Evolutionary conservation across 2,113 vertebrate genomes (phyloP).

Genomic region (Ophiodon elongatus): DNA sequence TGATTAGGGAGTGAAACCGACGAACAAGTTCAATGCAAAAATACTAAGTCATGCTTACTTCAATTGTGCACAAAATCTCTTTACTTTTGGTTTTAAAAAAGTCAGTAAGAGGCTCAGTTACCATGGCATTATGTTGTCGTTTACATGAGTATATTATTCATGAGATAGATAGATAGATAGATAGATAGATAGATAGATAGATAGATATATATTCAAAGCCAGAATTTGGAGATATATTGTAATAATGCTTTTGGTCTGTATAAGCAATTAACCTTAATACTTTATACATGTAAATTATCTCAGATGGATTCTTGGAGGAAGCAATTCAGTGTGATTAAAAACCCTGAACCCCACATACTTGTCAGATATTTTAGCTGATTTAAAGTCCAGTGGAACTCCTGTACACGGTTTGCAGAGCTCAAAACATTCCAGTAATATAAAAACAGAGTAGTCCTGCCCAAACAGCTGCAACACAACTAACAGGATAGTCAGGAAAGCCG

Average conservation of each 20-base stretch:
- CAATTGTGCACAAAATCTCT: background rate
- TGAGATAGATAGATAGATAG: too few species aligned
- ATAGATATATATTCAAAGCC: background rate
- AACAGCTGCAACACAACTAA: background rate
- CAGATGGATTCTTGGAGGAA: background rate
- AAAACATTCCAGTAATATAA: too few species aligned
- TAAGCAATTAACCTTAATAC: background rate
- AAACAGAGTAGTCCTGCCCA: background rate
- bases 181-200: too few species aligned
- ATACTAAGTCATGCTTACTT: background rate
- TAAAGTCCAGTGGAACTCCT: background rate
- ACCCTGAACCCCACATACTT: background rate
- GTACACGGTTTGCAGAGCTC: background rate
- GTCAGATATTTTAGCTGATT: conserved; percentile 8
- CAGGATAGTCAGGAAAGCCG: background rate
- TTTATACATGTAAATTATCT: conserved; percentile 2
- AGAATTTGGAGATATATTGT: background rate
- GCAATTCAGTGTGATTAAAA: conserved; percentile 1
- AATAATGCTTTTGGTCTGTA: background rate
- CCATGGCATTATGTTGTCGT: background rate
- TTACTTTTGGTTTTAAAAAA: background rate
- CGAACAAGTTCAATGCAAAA: background rate
- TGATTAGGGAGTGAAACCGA: background rate
- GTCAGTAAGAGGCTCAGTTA: background rate
- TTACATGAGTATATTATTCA: background rate